Evolutionary conservation across 2,888 invertebrate genomes (phyloP), one percentile per base, ranked within the genome.

Genomic region (Synanthedon myopaeformis): DNA sequence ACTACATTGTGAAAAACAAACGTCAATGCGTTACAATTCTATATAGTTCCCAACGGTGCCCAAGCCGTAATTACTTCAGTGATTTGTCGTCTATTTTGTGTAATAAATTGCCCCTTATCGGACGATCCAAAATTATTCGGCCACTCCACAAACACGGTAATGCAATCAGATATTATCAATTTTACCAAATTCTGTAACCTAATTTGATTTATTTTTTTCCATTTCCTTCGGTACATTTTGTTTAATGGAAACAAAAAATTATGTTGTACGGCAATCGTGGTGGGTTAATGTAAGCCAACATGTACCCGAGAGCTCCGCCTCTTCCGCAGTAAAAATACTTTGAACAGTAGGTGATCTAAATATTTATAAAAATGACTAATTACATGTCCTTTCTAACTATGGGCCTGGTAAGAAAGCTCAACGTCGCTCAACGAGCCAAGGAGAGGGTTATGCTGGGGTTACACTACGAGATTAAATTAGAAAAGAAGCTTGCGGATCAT

Each of bases 151-250:
- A 53, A 17, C 52, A 54, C 54, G 57, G 58, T 57, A 61, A 66
- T 57, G 53, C 60, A 60, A 64, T 59, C 62, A 61, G 59, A 59
- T 57, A 60, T 59, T 64, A 67, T 67, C 59, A 59, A 65, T 67
- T 71, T 62, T 69, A 62, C 63, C 60, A 65, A 63, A 60, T 63
- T 60, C 63, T 57, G 57, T 65, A 62, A 64, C 62, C 63, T 69
- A 70, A 75, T 72, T 72, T 72, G 72, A 72, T 75, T 75, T 69
- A 71, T 72, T 67, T 35, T 35, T 70, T 67, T 72, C 71, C 69
- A 74, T 77, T 78, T 78, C 78, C 78, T 72, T 63, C 67, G 66
- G 66, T 70, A 72, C 67, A 70, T 73, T 74, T 45, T 69, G 67
- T 72, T 66, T 73, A 68, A 72, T 73, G 69, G 69, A 69, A 72